phyloP scores from a whole-genome alignment of 2,113 vertebrate species.

The Clarias batrachus region DNA sequence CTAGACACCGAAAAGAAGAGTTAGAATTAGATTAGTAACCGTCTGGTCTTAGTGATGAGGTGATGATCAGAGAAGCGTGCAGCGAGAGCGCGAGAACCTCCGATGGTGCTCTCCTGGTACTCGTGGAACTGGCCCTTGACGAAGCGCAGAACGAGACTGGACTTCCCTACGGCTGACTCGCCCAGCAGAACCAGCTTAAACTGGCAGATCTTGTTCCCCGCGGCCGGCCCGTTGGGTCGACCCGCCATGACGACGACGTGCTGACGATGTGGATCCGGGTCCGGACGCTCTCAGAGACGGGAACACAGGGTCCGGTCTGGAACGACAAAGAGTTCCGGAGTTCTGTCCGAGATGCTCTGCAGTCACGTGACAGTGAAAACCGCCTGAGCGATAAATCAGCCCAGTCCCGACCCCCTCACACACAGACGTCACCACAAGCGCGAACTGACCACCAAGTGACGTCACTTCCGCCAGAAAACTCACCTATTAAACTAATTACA shows the following conservation, averaged over 20 bases:
- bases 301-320: not conserved
- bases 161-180: slow-evolving; percentile 79
- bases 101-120: slow-evolving; percentile 88
- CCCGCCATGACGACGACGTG: slow-evolving; percentile 77
- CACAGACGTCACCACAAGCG: not conserved
- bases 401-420: not conserved
- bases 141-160: slow-evolving; percentile 83
- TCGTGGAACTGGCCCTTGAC: slow-evolving; percentile 88
- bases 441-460: not conserved
- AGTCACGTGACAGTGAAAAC: no score
- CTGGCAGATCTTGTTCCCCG: slow-evolving; percentile 84
- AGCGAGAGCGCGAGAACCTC: slow-evolving; percentile 71
- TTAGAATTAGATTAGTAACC: not conserved
- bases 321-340: not conserved
- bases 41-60: not conserved
- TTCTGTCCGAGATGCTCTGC: not conserved
- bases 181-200: slow-evolving; percentile 84
- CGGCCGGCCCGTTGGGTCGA: slow-evolving; percentile 78
- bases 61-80: not conserved
- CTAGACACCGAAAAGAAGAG: slow-evolving; percentile 65
- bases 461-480: not conserved
- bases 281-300: not conserved
- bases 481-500: not conserved
- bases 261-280: not conserved
- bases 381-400: not conserved